These are phyloP conservation scores for Muscina levida DNA, from an alignment of 2,888 invertebrate species.

Conservation along the genomic window DNA sequence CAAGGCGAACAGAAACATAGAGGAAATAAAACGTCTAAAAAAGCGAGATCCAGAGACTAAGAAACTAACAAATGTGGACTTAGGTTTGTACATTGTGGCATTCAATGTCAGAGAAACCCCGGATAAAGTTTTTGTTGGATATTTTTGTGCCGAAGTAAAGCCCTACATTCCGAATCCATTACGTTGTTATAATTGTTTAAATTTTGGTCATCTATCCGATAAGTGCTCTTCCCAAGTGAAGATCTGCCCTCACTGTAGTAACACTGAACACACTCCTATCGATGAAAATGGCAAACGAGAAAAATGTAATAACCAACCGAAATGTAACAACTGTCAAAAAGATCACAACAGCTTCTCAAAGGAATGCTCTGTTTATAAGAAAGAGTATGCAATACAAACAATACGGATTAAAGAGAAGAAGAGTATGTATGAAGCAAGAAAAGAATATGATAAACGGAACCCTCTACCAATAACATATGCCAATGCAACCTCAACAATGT, in stretches of 20 bases:
- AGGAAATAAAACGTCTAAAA: constrained; percentile 25
- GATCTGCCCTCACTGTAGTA: constrained; percentile 43
- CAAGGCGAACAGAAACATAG: neutral
- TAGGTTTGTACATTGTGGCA: constrained; percentile 32
- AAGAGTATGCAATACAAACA: constrained; percentile 25
- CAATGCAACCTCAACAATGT: neutral
- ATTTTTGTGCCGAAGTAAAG: constrained; percentile 2
- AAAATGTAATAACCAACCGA: constrained; percentile 35
- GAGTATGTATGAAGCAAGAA: constrained; percentile 34
- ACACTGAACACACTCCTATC: constrained; percentile 22
- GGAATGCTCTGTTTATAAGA: constrained; percentile 11
- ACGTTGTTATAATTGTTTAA: constrained; percentile 39
- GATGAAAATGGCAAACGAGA: constrained; percentile 15
- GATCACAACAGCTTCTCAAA: constrained; percentile 34
- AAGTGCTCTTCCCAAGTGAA: constrained; percentile 12
- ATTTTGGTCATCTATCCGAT: constrained; percentile 40
- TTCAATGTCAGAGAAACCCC: constrained; percentile 28
- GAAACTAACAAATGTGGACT: neutral
- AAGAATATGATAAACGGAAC: constrained; percentile 41
- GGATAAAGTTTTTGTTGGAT: constrained; percentile 18
- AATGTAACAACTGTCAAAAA: constrained; percentile 45
- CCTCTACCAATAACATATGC: constrained; percentile 36
- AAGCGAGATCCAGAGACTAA: constrained; percentile 27
- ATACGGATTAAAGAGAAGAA: constrained; percentile 32
- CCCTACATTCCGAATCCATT: constrained; percentile 38